Evolutionary conservation across 2,113 vertebrate species (phyloP).

Genomic region (Brevimyrus niger): DNA sequence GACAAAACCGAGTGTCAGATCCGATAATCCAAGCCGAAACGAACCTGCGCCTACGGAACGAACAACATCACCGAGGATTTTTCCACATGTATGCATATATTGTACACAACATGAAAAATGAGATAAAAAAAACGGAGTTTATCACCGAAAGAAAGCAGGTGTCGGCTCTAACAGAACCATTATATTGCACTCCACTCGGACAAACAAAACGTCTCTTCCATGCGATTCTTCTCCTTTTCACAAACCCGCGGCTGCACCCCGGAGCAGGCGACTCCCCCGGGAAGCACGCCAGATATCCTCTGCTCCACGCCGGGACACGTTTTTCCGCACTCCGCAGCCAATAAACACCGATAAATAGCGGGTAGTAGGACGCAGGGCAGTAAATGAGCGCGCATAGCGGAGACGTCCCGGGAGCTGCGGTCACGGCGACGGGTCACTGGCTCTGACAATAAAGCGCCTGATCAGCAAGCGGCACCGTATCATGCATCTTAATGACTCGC

Average conservation of each 20-base stretch:
- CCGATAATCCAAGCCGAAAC: not conserved
- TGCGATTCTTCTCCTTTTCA: not conserved
- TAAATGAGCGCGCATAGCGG: not conserved
- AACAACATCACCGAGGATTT: not conserved
- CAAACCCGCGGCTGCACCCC: not conserved
- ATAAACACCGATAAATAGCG: not conserved
- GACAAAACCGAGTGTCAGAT: not conserved
- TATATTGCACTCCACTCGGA: not conserved
- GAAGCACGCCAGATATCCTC: not conserved
- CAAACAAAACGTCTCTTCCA: not conserved
- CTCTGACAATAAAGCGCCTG: not conserved
- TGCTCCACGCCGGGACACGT: not conserved
- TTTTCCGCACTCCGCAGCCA: not conserved
- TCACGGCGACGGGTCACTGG: not conserved
- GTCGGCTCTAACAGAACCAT: not conserved
- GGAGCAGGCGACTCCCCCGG: not conserved
- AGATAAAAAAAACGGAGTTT: not conserved
- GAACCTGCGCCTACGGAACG: not conserved
- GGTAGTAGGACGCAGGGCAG: not conserved
- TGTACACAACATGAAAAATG: not conserved
- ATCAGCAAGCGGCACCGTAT: not conserved
- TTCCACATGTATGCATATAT: not conserved
- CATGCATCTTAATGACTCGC: not conserved
- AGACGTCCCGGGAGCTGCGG: not conserved
- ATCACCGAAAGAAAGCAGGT: not conserved